Evolutionary conservation across 2,888 invertebrate genomes (phyloP), one percentile per base, ranked within the genome.

Genomic region (Agrochola litura): DNA sequence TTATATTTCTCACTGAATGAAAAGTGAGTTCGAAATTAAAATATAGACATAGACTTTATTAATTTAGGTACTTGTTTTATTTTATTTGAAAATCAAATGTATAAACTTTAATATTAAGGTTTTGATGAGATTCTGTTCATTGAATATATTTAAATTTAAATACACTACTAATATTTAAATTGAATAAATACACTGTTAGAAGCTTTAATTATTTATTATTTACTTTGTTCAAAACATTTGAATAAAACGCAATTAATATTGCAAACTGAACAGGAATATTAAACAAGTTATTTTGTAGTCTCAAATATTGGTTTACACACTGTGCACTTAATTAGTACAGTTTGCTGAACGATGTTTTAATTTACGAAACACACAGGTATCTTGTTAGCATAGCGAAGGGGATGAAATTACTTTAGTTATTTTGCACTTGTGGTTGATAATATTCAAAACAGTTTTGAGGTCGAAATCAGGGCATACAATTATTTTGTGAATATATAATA

Each of bases 241-340:
- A 37, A 49, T 43, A 19, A 56, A 79, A 79, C 37, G 64, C 14
- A 83, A 60, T 72, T 73, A n/a, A 69, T 30, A 61, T 61, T 61
- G 19, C 14, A 56, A 25, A 30, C 46, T 46, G 37, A n/a, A 65
- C 56, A 60, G 68, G 64, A 73, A 73, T 41, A 41, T 83, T 41
- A 73, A 63, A 67, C 60, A 66, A 60, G n/a, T 54, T 67, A 58
- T 70, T 70, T 80, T 41, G 41, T 25, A 16, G 6, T 54, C 41
- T 58, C 41, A 67, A 79, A 84, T 79, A 63, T 80, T 74, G 49
- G 54, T 80, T 82, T 14, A 64, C 60, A 67, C 67, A 71, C 67
- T 67, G 67, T 75, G 74, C 71, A 84, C 60, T 72, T 80, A 84
- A 80, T 84, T 84, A 81, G 12, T 52, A 75, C 43, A 75, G 71